Evolutionary conservation across 2,888 invertebrate genomes (phyloP), one percentile per base, ranked within the genome.

Genomic region (Athalia cordata): DNA sequence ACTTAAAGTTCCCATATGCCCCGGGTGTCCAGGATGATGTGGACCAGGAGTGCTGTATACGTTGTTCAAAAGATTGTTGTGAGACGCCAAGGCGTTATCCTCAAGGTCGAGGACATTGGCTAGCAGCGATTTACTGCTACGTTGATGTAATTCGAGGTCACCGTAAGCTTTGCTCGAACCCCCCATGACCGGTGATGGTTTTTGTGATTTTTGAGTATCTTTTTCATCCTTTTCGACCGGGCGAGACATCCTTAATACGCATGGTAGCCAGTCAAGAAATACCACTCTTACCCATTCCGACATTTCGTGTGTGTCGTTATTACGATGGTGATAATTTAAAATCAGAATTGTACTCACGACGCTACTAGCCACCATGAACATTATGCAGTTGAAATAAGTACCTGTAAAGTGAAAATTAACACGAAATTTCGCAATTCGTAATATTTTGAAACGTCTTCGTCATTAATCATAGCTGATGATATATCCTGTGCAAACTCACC

Each of bases 331-430:
- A 92, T 97, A 98, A 92, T 99, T 99, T 84, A 99, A 94, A 85
- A 99, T 98, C 86, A 98, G 95, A 85, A 99, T 98, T 77, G 99
- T 99, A 87, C 98, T 94, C 86, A 98, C 97, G 91, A 99, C 98
- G 82, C 98, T 98, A 82, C 98, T 97, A 81, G 98, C 98, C 92
- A 98, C 98, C 98, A 99, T 98, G 92, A 99, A 97, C 99, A 99
- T 99, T 92, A 98, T 98, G 93, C 98, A 98, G 93, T 98, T 98
- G 95, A 99, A 99, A 93, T 99, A 99, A 86, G 98, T 97, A 90
- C 98, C 98, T 97, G 93, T 85, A 91, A 64, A 29, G 11, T 29
- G 47, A 67, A 66, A 55, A 74, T n/a, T n/a, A 70, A 66, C 59
- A 80, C 55, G 67, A 72, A 79, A 68, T 45, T 62, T 64, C 57